A percentile compares a stretch with the other conserved stretches of the same genome.
phyloP scores from a whole-genome alignment of 2,888 invertebrate species.

The Agonopterix heracliana region DNA sequence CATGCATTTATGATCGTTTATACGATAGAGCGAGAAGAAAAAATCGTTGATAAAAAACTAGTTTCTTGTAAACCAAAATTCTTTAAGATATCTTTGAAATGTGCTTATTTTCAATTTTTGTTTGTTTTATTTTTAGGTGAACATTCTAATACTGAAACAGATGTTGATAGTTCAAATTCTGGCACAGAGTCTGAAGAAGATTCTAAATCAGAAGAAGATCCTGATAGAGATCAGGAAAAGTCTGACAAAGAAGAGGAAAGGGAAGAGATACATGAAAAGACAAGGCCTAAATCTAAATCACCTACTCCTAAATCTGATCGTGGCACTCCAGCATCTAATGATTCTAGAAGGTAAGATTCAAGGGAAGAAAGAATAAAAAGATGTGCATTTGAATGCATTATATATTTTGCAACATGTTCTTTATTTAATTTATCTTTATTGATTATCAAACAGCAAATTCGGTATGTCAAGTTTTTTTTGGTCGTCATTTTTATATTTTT shows the following conservation, averaged over 20 bases:
- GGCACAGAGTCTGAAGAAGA: slow-evolving; percentile 56
- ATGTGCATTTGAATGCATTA: background rate
- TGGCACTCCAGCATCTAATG: slow-evolving; percentile 51
- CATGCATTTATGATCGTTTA: no score
- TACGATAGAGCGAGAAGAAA: no score
- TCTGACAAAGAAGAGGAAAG: slow-evolving; percentile 53
- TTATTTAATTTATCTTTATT: no score
- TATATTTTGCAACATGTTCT: background rate
- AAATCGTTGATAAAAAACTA: no score
- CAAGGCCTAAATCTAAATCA: slow-evolving; percentile 50
- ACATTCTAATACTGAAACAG: slow-evolving; percentile 68
- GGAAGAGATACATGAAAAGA: slow-evolving; percentile 43
- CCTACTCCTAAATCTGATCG: slow-evolving; percentile 47
- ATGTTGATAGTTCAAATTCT: slow-evolving; percentile 62
- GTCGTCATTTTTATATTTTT: no score
- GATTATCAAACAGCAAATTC: no score
- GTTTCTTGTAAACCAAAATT: background rate
- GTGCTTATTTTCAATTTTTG: slow-evolving; percentile 1
- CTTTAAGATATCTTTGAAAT: background rate
- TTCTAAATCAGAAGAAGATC: slow-evolving; percentile 60
- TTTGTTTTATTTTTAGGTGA: slow-evolving; percentile 44
- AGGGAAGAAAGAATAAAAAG: background rate
- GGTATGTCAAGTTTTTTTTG: no score
- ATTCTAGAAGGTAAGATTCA: slow-evolving; percentile 44
- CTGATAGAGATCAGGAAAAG: slow-evolving; percentile 38